Percentiles rank a stretch among this genome's conserved stretches.
phyloP scores from a whole-genome alignment of 2,888 invertebrate genomes.

The Diadegma fenestrale region DNA sequence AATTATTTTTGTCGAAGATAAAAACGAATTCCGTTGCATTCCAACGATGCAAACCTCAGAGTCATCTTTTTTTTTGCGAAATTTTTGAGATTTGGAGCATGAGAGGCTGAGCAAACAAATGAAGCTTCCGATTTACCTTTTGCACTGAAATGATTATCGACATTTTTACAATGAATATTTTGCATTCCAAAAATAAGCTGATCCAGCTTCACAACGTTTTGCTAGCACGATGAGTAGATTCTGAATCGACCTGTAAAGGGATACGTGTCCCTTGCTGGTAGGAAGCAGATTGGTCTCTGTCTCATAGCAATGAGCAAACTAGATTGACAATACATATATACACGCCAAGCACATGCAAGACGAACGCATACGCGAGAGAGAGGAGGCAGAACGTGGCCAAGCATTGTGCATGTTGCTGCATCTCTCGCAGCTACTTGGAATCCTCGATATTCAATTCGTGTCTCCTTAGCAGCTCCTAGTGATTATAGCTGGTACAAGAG shows the following conservation, averaged over 20 bases:
- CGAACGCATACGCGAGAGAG: constrained; percentile 9
- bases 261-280: constrained; percentile 36
- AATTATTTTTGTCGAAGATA: no score
- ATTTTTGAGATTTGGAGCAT: no score
- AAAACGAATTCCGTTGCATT: no score
- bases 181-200: not conserved
- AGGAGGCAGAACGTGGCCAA: not conserved
- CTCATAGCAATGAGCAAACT: constrained; percentile 61
- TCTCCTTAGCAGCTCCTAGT: constrained; percentile 55
- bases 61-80: no score
- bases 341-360: constrained; percentile 51
- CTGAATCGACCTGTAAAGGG: constrained; percentile 23
- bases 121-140: no score
- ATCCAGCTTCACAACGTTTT: not conserved
- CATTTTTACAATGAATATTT: no score
- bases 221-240: not conserved
- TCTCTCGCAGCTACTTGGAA: constrained; percentile 52
- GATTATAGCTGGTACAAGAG: constrained; percentile 54
- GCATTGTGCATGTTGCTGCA: constrained; percentile 22
- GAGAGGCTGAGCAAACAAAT: no score
- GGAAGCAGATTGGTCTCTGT: constrained; percentile 59
- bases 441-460: constrained; percentile 65
- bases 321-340: constrained; percentile 56
- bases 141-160: no score
- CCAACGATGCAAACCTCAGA: no score